Percentiles rank a stretch among this genome's conserved stretches.
Conservation (phyloP, 2,888 invertebrate genomes). For the Diabrotica balteata region DNA sequence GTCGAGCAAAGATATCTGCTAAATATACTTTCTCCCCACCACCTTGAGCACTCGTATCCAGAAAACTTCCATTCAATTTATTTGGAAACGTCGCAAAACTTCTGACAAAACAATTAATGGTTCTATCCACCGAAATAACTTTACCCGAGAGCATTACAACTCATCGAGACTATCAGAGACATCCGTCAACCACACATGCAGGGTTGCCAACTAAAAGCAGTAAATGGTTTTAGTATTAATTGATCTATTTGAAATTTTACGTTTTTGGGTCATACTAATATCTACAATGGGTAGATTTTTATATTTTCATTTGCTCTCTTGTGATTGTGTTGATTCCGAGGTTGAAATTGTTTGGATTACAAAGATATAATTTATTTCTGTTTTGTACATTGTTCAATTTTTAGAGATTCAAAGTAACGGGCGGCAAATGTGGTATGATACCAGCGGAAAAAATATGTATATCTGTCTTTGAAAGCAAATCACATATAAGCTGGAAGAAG, state of each 20-base stretch:
- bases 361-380: too few species aligned
- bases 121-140: conserved; percentile 5
- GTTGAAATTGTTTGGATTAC: too few species aligned
- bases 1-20: not conserved
- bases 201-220: not conserved
- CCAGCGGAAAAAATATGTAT: too few species aligned
- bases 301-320: too few species aligned
- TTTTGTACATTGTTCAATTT: too few species aligned
- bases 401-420: too few species aligned
- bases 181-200: not conserved
- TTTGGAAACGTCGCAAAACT: conserved; percentile 6
- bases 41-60: not conserved
- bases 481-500: too few species aligned
- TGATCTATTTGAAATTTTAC: not conserved
- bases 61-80: conserved; percentile 13
- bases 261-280: too few species aligned
- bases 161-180: not conserved
- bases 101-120: conserved; percentile 19
- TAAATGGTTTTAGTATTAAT: not conserved
- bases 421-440: too few species aligned
- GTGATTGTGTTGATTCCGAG: too few species aligned
- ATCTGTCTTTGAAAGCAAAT: too few species aligned
- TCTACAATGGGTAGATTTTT: too few species aligned
- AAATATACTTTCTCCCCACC: not conserved
- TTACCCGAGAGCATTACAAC: conserved; percentile 2